Percentiles rank a stretch among this genome's conserved stretches.
Conservation (phyloP, 2,888 invertebrate species). For the Philonicus albiceps region DNA sequence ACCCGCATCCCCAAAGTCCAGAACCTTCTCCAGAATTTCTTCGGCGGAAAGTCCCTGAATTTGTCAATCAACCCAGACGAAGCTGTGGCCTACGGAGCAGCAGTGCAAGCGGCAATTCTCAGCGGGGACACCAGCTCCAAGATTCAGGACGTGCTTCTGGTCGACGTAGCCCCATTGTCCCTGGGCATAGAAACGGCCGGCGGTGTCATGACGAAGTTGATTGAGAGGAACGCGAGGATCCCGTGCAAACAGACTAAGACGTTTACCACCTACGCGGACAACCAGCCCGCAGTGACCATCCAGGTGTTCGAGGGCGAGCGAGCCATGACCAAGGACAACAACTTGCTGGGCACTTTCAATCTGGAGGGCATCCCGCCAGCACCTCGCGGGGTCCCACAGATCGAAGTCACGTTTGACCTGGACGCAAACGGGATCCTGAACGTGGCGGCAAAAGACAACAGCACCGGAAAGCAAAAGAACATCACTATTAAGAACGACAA, state of each 20-base stretch:
- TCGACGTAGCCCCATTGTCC: constrained; percentile 72
- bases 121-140: constrained; percentile 71
- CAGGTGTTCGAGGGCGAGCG: constrained; percentile 78
- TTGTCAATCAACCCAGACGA: constrained; percentile 79
- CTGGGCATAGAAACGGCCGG: constrained; percentile 74
- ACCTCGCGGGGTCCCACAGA: constrained; percentile 83
- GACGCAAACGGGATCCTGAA: constrained; percentile 94
- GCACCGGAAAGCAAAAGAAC: constrained; percentile 72
- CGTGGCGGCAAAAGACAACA: constrained; percentile 76
- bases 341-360: constrained; percentile 92
- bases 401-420: constrained; percentile 78
- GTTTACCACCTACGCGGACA: constrained; percentile 80
- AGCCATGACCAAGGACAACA: constrained; percentile 91
- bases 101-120: constrained; percentile 74
- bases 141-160: constrained; percentile 74
- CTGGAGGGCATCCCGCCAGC: constrained; percentile 91
- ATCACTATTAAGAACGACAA: constrained; percentile 83
- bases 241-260: constrained; percentile 74
- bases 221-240: constrained; percentile 73
- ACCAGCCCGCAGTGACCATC: constrained; percentile 76
- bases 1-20: constrained; percentile 80
- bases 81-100: constrained; percentile 78
- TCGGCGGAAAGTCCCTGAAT: constrained; percentile 74
- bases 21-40: constrained; percentile 74
- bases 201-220: constrained; percentile 76